These are phyloP conservation scores for Passer montanus DNA, from an alignment of 2,113 vertebrate genomes.

Conservation along the genomic window DNA sequence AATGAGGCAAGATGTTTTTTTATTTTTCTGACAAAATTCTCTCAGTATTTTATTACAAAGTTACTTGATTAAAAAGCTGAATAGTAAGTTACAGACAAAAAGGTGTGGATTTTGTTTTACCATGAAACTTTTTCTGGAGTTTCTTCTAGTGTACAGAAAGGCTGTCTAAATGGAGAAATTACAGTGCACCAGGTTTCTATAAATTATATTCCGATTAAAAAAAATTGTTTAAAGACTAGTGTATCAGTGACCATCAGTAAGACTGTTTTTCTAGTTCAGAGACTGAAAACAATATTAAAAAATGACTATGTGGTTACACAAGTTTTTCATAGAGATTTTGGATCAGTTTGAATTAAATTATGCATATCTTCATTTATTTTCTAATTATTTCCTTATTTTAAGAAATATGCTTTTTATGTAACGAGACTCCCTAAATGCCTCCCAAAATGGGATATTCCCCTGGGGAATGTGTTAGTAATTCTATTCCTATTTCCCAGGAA, in stretches of 20 bases:
- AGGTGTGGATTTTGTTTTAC: neutral
- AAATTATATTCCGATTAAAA: neutral
- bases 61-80: neutral
- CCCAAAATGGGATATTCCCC: neutral
- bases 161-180: neutral
- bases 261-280: neutral
- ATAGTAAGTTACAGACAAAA: neutral
- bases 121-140: neutral
- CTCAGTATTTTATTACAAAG: neutral
- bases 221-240: neutral
- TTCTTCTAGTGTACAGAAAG: neutral
- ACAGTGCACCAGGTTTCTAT: neutral
- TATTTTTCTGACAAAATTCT: neutral
- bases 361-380: constrained; percentile 17
- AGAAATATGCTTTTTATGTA: neutral
- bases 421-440: neutral
- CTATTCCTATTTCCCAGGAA: constrained; percentile 31
- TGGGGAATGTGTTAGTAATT: neutral
- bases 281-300: neutral
- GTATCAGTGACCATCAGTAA: neutral
- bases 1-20: neutral
- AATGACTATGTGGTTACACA: neutral
- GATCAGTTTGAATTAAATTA: neutral
- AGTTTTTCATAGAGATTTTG: neutral
- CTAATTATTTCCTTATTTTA: neutral